phyloP scores from a whole-genome alignment of 2,888 invertebrate genomes.

The Desoria tigrina region DNA sequence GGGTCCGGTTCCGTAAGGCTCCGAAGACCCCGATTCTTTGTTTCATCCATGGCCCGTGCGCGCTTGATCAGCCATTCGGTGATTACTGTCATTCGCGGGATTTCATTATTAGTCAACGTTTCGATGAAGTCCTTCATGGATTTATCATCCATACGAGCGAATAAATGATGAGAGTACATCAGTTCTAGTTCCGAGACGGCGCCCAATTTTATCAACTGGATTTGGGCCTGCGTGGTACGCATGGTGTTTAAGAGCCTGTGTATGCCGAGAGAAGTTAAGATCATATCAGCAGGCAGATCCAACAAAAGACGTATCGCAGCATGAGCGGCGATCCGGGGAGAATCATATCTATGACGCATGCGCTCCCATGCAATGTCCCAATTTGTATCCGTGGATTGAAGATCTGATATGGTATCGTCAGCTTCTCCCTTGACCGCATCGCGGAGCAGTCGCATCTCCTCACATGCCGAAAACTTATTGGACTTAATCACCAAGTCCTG shows the following conservation, averaged over 20 bases:
- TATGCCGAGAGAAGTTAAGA: constrained; percentile 8
- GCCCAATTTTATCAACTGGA: neutral
- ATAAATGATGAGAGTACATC: constrained; percentile 11
- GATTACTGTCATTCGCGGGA: neutral
- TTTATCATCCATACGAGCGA: constrained; percentile 12
- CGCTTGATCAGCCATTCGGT: neutral
- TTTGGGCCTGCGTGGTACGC: constrained; percentile 24
- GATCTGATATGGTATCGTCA: constrained; percentile 16
- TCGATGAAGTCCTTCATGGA: constrained; percentile 17
- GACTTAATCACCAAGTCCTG: neutral
- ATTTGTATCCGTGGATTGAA: constrained; percentile 16
- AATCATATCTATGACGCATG: constrained; percentile 16
- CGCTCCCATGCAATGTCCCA: constrained; percentile 30
- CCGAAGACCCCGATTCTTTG: no score
- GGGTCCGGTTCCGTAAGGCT: no score
- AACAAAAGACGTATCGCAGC: constrained; percentile 22
- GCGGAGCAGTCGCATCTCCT: constrained; percentile 21
- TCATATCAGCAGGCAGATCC: constrained; percentile 10
- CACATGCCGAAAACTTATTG: neutral
- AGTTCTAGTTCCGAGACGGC: constrained; percentile 5
- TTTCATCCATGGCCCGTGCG: constrained; percentile 13
- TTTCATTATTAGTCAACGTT: constrained; percentile 1
- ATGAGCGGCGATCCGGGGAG: constrained; percentile 23
- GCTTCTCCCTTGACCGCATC: constrained; percentile 21
- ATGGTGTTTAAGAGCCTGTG: constrained; percentile 16